Evolutionary conservation across 2,888 invertebrate genomes (phyloP).

Genomic region (Chaetogeoica ovagalla): DNA sequence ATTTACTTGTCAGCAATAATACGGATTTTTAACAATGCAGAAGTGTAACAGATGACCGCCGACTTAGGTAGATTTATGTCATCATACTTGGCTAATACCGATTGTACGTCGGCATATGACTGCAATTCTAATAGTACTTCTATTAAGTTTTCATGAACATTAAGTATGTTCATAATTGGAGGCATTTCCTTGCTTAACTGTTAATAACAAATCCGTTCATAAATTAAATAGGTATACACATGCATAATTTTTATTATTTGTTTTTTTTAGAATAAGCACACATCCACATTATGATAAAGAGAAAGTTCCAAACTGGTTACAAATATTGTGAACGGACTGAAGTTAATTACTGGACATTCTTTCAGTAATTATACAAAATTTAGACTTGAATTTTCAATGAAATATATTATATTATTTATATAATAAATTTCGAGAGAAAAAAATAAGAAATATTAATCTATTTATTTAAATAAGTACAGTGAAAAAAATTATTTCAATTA

Average conservation of each 20-base stretch:
- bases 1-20: constrained; percentile 80
- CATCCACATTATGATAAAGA: not conserved
- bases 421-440: no score
- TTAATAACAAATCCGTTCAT: constrained; percentile 56
- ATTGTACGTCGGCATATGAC: constrained; percentile 94
- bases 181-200: constrained; percentile 92
- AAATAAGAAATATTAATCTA: no score
- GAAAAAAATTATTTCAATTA: no score
- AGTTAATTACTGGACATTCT: not conserved
- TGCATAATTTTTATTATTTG: not conserved
- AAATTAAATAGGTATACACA: not conserved
- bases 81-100: constrained; percentile 88
- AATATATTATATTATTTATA: no score
- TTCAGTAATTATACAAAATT: not conserved
- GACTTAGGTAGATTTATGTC: constrained; percentile 93
- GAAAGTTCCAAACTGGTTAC: not conserved
- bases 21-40: constrained; percentile 89
- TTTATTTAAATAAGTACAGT: no score
- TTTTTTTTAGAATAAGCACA: not conserved
- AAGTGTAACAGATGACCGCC: constrained; percentile 92
- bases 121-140: constrained; percentile 94
- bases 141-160: constrained; percentile 94
- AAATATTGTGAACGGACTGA: not conserved
- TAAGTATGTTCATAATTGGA: constrained; percentile 89
- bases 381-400: no score